Conservation (phyloP, 2,888 invertebrate species). For the Calameuta idolon region DNA sequence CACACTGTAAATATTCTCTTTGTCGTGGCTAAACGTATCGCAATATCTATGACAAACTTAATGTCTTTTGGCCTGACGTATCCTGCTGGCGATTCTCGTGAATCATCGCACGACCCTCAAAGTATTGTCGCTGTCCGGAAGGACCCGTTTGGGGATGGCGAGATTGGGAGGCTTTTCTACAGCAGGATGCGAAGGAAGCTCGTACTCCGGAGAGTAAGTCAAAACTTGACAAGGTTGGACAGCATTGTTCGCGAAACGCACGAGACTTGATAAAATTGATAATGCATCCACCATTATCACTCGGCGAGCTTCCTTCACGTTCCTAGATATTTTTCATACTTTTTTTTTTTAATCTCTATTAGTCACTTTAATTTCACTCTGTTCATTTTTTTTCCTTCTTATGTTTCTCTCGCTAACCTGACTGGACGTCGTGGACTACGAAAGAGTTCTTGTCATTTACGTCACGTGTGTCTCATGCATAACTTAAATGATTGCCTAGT, state of each 20-base stretch:
- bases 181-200: neutral
- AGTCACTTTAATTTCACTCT: neutral
- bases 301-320: neutral
- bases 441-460: neutral
- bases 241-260: neutral
- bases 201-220: neutral
- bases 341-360: neutral
- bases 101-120: neutral
- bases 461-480: neutral
- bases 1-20: neutral
- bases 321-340: neutral
- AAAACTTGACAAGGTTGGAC: neutral
- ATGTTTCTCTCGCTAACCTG: neutral
- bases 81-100: neutral
- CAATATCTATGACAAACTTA: neutral
- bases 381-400: neutral
- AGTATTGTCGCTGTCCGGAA: neutral
- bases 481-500: neutral
- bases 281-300: neutral
- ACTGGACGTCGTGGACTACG: neutral
- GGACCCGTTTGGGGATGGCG: neutral
- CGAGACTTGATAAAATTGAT: neutral
- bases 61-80: neutral
- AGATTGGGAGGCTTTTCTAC: neutral
- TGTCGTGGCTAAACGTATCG: neutral